phyloP scores from a whole-genome alignment of 2,888 invertebrate genomes.

The Congeria kusceri region DNA sequence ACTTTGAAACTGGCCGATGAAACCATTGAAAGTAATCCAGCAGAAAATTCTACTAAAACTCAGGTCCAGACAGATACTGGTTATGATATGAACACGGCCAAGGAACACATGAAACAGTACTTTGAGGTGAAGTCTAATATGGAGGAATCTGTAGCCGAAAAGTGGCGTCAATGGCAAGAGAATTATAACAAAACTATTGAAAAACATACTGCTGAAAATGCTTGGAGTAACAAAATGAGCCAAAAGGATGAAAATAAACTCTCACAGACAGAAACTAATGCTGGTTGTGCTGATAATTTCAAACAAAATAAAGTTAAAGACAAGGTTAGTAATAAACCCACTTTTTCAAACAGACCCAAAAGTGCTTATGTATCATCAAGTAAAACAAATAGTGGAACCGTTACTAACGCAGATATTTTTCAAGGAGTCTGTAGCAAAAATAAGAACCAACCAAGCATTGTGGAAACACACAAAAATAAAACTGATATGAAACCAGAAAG shows the following conservation, averaged over 20 bases:
- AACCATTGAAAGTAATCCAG: no score
- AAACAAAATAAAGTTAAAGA: no score
- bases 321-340: no score
- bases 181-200: neutral
- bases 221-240: neutral
- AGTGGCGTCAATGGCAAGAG: neutral
- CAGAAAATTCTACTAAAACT: no score
- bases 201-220: neutral
- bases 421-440: neutral
- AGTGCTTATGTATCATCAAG: neutral
- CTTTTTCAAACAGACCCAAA: neutral
- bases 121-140: neutral
- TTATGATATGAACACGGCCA: neutral
- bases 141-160: neutral
- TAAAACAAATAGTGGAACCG: neutral
- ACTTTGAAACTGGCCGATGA: no score
- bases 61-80: no score
- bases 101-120: neutral
- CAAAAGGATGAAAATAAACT: neutral
- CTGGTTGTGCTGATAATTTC: no score
- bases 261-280: no score
- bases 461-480: no score
- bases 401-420: neutral
- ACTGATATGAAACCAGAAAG: no score
- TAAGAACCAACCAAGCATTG: no score